These are phyloP conservation scores for Ochropleura leucogaster DNA, from an alignment of 2,888 invertebrate genomes.

Conservation along the genomic window DNA sequence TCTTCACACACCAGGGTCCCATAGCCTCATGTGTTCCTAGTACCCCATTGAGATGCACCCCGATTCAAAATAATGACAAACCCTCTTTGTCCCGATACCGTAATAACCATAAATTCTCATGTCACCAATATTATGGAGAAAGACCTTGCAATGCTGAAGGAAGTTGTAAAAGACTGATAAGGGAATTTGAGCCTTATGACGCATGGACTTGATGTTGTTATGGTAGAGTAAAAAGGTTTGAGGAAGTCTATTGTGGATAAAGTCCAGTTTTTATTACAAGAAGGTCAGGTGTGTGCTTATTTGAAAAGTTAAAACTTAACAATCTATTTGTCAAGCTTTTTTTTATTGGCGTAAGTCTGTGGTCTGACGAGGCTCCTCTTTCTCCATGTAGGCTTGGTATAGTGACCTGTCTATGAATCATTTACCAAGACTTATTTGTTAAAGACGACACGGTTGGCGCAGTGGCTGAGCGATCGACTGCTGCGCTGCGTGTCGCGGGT, in stretches of 20 bases:
- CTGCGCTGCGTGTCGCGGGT: no score
- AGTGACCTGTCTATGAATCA: no score
- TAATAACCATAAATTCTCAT: constrained; percentile 60
- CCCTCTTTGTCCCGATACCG: constrained; percentile 49
- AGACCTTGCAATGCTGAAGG: constrained; percentile 10
- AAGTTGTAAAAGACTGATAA: constrained; percentile 35
- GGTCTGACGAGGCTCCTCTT: no score
- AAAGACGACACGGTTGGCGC: background rate
- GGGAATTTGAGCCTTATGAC: background rate
- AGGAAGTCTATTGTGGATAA: background rate
- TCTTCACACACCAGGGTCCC: constrained; percentile 10
- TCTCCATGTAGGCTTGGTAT: no score
- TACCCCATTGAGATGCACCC: constrained; percentile 40
- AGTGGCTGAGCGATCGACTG: no score
- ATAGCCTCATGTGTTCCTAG: constrained; percentile 13
- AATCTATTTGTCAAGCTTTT: no score
- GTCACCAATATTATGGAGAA: constrained; percentile 44
- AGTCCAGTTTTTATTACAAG: background rate
- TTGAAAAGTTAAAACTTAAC: background rate
- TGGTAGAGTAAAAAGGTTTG: background rate
- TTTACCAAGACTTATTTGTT: background rate
- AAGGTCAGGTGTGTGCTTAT: background rate
- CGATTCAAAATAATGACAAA: constrained; percentile 55
- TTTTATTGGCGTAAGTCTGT: no score
- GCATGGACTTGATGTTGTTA: constrained; percentile 18